phyloP scores from a whole-genome alignment of 2,113 vertebrate genomes.

The Notiomystis cincta region DNA sequence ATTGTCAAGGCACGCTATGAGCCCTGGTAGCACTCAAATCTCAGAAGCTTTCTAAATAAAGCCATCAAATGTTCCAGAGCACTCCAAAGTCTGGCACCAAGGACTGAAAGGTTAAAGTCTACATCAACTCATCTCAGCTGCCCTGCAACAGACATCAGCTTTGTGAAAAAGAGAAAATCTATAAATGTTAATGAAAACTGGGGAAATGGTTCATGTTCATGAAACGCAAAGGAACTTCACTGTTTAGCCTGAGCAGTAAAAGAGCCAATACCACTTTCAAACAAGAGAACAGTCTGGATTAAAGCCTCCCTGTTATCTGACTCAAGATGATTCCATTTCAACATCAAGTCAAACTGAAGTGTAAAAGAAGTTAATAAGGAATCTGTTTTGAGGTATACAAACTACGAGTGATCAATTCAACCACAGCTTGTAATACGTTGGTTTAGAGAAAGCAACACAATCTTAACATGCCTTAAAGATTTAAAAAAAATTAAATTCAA shows the following conservation, averaged over 20 bases:
- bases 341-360: neutral
- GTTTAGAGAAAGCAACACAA: neutral
- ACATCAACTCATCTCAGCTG: neutral
- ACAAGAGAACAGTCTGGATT: neutral
- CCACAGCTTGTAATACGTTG: neutral
- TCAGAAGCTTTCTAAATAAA: neutral
- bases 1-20: neutral
- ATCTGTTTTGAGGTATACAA: neutral
- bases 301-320: neutral
- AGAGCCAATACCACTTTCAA: neutral
- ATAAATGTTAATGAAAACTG: neutral
- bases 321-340: neutral
- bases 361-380: neutral
- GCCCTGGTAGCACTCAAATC: neutral
- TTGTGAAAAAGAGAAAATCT: neutral
- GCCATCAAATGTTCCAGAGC: neutral
- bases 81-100: neutral
- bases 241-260: neutral
- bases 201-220: neutral
- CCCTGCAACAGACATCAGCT: neutral
- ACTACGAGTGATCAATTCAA: neutral
- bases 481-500: neutral
- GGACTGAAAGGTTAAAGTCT: neutral
- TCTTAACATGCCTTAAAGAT: neutral
- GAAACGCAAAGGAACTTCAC: neutral